These are phyloP conservation scores for Saccostrea cuccullata DNA, from an alignment of 1,140 invertebrate genomes.

Conservation along the genomic window DNA sequence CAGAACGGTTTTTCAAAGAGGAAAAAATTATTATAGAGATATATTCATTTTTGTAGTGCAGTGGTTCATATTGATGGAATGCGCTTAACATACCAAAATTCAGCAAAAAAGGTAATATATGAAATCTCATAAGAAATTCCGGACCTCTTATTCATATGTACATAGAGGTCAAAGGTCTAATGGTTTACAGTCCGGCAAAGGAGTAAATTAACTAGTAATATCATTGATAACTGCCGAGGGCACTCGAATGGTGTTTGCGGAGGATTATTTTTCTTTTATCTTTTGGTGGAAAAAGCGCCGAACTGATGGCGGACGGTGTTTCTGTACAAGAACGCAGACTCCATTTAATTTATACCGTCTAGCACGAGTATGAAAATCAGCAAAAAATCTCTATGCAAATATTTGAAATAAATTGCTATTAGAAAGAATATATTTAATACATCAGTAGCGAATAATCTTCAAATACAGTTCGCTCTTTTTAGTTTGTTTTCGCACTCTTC, in stretches of 20 bases:
- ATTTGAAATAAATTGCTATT: background rate
- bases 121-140: background rate
- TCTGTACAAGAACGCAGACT: background rate
- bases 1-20: too few species aligned
- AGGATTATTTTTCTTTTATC: slow-evolving; percentile 36
- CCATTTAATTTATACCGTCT: slow-evolving; percentile 31
- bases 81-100: background rate
- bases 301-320: slow-evolving; percentile 13
- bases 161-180: slow-evolving; percentile 6
- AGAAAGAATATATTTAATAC: slow-evolving; percentile 18
- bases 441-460: background rate
- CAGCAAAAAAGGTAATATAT: background rate
- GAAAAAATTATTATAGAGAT: too few species aligned
- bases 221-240: slow-evolving; percentile 20
- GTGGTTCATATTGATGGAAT: background rate
- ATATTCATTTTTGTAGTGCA: background rate
- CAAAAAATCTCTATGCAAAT: slow-evolving; percentile 20
- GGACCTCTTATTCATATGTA: slow-evolving; percentile 26
- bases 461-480: background rate
- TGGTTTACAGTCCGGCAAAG: slow-evolving; percentile 21
- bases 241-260: slow-evolving; percentile 9
- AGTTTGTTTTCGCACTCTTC: background rate
- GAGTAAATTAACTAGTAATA: slow-evolving; percentile 31
- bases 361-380: background rate
- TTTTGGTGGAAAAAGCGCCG: slow-evolving; percentile 5